Percentiles rank a stretch among this genome's conserved stretches.
phyloP scores from a whole-genome alignment of 1,140 invertebrate genomes.

The Nasonia giraulti region DNA sequence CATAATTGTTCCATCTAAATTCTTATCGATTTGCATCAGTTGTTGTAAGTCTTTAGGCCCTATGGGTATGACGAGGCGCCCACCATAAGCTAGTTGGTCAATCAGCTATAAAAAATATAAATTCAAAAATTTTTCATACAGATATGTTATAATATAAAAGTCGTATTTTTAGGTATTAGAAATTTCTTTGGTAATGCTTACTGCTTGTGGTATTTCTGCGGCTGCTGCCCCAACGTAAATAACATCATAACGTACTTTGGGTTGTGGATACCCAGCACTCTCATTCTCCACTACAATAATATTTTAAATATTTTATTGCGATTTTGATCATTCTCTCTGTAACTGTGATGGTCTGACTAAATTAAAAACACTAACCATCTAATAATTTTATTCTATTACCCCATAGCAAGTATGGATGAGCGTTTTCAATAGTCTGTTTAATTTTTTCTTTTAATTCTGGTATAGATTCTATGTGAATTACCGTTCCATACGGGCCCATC shows the following conservation, averaged over 20 bases:
- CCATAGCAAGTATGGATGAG: conserved; percentile 82
- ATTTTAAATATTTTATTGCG: background rate
- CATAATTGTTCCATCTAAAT: background rate
- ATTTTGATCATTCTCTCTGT: background rate
- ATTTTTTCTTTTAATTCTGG: conserved; percentile 86
- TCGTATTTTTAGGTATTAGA: background rate
- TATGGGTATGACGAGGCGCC: no score
- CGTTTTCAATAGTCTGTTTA: conserved; percentile 84
- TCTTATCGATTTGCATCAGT: no score
- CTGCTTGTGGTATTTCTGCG: conserved; percentile 76
- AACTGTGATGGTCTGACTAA: background rate
- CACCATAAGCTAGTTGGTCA: no score
- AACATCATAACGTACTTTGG: conserved; percentile 80
- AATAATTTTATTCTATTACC: conserved; percentile 79
- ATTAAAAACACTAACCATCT: conserved; percentile 78
- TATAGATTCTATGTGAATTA: conserved; percentile 95
- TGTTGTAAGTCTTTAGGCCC: no score
- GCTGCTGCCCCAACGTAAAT: conserved; percentile 79
- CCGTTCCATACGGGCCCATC: conserved; percentile 85
- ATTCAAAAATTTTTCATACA: background rate
- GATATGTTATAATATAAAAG: no score
- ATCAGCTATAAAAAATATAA: no score
- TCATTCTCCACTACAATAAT: conserved; percentile 79
- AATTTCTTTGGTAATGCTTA: conserved; percentile 44
- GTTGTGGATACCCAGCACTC: conserved; percentile 75